Evolutionary conservation across 2,888 invertebrate genomes (phyloP), one percentile per base, ranked within the genome.

Genomic region (Gasteruption jaculator): DNA sequence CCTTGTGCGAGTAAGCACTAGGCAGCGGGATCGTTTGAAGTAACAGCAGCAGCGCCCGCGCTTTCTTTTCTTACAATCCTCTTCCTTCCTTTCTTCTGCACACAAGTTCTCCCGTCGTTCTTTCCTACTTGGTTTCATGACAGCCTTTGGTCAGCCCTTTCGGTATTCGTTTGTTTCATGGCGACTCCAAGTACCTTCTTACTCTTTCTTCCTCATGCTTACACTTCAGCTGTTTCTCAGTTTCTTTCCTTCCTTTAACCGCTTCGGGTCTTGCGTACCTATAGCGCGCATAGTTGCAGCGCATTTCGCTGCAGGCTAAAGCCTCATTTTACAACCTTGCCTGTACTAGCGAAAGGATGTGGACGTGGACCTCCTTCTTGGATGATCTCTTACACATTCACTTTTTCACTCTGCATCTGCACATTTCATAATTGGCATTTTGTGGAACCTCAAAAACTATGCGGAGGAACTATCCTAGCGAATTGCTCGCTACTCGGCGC

Each of bases 21-120:
- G 61, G 57, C 57, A 54, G 53, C 60, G 63, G 67, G 64, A 53
- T 57, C 68, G 64, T 68, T 68, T 69, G 68, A 68, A 66, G 68
- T 68, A 56, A 50, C 56, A 54, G 43, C 49, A 49, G 56, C 42
- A 15, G 16, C 47, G 49, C 50, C 50, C 50, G 49, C 53, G 51
- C 44, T 54, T 53, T 50, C 57, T 58, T 51, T 56, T 57, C 54
- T 57, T 57, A 52, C 50, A 43, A 36, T 56, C 44, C 50, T 43
- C 49, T 48, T 49, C 45, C 35, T 32, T 41, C 39, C 20, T 38
- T 41, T 31, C 27, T 42, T 39, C 31, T 37, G 33, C 31, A 38
- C 43, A 41, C 38, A 6, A 6, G 43, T 27, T 36, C 16, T 38
- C 44, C 43, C 50, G 52, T 52, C 52, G 50, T 45, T 45, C 46